These are phyloP conservation scores for Fulica atra DNA, from an alignment of 2,113 vertebrate genomes.

Conservation along the genomic window DNA sequence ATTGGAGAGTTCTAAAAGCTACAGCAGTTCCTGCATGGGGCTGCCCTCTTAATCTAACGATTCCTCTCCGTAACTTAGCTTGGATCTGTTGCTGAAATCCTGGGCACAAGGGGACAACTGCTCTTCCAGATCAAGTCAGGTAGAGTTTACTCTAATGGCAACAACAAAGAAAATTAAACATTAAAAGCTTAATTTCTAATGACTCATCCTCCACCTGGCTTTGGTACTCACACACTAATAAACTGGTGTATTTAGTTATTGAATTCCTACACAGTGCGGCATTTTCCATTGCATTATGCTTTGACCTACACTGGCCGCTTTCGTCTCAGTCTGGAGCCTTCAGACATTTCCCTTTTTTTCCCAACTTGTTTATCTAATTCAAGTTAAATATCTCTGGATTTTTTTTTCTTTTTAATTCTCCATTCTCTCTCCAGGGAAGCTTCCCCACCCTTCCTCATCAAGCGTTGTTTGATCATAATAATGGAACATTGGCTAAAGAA, in stretches of 20 bases:
- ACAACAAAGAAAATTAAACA: neutral
- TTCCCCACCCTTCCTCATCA: slow-evolving; percentile 47
- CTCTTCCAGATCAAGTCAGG: neutral
- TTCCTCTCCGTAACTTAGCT: neutral
- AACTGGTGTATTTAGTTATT: neutral
- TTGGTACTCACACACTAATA: neutral
- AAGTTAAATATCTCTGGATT: neutral
- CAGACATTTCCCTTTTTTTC: neutral
- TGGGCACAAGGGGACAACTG: neutral
- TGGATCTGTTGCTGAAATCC: neutral
- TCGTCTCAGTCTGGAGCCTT: neutral
- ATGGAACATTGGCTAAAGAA: slow-evolving; percentile 10
- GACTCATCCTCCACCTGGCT: neutral
- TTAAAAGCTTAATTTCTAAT: neutral
- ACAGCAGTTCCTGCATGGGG: neutral
- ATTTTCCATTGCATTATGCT: neutral
- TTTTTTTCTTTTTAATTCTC: neutral
- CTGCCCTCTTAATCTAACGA: neutral
- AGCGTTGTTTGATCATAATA: neutral
- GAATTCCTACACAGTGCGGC: neutral
- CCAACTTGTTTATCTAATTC: slow-evolving; percentile 1
- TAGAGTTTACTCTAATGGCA: neutral
- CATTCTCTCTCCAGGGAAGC: neutral
- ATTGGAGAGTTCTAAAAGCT: neutral
- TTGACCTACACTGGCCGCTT: neutral